phyloP scores from a whole-genome alignment of 1,140 invertebrate species.

The Physella acuta region DNA sequence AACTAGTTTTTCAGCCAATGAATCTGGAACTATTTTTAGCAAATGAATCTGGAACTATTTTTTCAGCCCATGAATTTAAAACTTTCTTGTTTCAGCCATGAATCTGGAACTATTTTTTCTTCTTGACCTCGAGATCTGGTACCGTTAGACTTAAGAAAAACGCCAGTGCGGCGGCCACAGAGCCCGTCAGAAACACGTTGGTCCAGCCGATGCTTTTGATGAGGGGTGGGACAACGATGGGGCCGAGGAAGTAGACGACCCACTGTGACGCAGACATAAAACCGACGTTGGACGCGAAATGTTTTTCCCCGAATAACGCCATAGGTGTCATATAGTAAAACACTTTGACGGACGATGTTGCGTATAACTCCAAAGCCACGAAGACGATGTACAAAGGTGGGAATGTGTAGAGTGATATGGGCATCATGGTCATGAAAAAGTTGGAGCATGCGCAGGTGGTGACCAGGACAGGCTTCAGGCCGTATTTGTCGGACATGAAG shows the following conservation, averaged over 20 bases:
- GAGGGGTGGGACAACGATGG: neutral
- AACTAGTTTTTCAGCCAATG: too few species aligned
- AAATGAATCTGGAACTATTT: too few species aligned
- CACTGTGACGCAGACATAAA: neutral
- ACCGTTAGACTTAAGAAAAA: neutral
- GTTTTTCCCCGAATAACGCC: neutral
- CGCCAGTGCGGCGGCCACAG: neutral
- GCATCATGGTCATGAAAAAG: neutral
- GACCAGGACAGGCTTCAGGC: neutral
- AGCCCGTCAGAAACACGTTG: neutral
- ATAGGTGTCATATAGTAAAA: neutral
- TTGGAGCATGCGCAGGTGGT: neutral
- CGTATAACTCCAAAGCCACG: neutral
- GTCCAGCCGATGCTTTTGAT: neutral
- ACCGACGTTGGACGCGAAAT: neutral
- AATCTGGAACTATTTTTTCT: too few species aligned
- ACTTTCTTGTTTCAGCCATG: too few species aligned
- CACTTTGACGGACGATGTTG: neutral
- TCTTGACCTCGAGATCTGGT: neutral
- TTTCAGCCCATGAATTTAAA: too few species aligned
- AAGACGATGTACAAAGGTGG: neutral
- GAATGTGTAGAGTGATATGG: neutral
- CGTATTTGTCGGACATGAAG: neutral
- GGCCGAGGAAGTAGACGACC: neutral
- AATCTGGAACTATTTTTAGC: too few species aligned